These are phyloP conservation scores for Ditylenchus weischeri DNA, from an alignment of 2,888 invertebrate species.

Conservation along the genomic window DNA sequence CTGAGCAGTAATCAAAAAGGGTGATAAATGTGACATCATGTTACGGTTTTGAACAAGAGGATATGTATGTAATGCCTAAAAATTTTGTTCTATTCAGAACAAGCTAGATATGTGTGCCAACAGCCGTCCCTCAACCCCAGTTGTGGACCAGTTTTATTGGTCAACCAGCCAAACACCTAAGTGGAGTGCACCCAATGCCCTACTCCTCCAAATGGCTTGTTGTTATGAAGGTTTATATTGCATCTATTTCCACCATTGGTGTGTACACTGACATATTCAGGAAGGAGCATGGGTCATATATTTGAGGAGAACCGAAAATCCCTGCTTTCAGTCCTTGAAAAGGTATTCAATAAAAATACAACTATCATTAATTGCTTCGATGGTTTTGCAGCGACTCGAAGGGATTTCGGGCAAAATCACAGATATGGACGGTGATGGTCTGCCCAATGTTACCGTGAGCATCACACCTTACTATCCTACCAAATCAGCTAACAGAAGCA, in stretches of 20 bases:
- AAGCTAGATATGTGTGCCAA: slow-evolving; percentile 39
- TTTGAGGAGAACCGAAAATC: slow-evolving; percentile 47
- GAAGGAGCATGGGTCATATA: slow-evolving; percentile 43
- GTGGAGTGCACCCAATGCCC: slow-evolving; percentile 40
- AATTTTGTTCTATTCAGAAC: slow-evolving; percentile 23
- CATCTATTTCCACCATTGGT: too few relatives aligned
- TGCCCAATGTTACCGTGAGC: slow-evolving; percentile 27
- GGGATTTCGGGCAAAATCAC: slow-evolving; percentile 32
- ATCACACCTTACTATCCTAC: slow-evolving; percentile 16
- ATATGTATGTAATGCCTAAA: neutral
- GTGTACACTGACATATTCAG: too few relatives aligned
- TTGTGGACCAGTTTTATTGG: slow-evolving; percentile 32
- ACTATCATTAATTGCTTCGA: neutral
- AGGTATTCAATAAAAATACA: slow-evolving; percentile 20
- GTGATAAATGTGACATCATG: too few relatives aligned
- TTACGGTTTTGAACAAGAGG: too few relatives aligned
- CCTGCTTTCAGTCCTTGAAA: slow-evolving; percentile 36
- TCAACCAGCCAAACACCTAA: neutral
- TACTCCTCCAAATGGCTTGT: slow-evolving; percentile 51
- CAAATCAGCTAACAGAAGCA: neutral
- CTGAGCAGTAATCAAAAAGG: too few relatives aligned
- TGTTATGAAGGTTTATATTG: slow-evolving; percentile 45
- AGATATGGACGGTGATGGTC: slow-evolving; percentile 20
- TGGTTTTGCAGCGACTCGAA: slow-evolving; percentile 33
- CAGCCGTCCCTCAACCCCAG: slow-evolving; percentile 35